phyloP scores from a whole-genome alignment of 2,797 vertebrate species.

The Peromyscus aztecus region DNA sequence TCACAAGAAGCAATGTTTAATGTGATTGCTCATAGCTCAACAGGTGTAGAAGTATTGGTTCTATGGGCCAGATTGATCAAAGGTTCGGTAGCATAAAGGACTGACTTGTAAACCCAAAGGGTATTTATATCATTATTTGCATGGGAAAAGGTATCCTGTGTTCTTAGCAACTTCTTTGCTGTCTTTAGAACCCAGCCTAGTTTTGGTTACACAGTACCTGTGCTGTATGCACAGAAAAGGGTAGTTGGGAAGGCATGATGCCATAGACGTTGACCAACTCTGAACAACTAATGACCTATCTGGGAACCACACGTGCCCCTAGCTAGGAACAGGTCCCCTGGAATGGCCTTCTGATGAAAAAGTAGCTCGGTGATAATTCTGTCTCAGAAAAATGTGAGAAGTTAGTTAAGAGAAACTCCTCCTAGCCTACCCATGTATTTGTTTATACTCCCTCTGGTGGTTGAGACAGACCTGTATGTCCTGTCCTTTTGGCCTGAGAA shows the following conservation, averaged over 20 bases:
- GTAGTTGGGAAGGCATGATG: neutral
- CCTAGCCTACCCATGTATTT: constrained; percentile 49
- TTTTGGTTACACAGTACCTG: neutral
- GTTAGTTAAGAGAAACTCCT: neutral
- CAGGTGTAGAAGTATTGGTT: neutral
- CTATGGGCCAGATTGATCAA: constrained; percentile 9
- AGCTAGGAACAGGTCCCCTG: constrained; percentile 17
- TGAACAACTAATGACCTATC: constrained; percentile 34
- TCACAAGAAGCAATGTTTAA: constrained; percentile 18
- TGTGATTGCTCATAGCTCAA: neutral
- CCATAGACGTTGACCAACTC: neutral
- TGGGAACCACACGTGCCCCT: neutral
- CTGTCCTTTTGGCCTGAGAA: constrained; percentile 33
- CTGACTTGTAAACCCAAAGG: neutral
- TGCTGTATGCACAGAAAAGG: neutral
- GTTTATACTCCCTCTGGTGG: constrained; percentile 74
- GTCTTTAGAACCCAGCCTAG: constrained; percentile 8
- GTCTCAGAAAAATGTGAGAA: constrained; percentile 60
- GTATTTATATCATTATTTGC: constrained; percentile 26
- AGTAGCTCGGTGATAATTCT: constrained; percentile 59
- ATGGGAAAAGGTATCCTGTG: neutral
- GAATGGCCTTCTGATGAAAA: constrained; percentile 48
- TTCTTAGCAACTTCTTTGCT: constrained; percentile 16
- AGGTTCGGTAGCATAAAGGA: neutral
- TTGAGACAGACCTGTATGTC: constrained; percentile 32